A percentile compares a stretch with the other conserved stretches of the same genome.
phyloP scores from a whole-genome alignment of 1,140 invertebrate species.

The Agraylea sexmaculata region DNA sequence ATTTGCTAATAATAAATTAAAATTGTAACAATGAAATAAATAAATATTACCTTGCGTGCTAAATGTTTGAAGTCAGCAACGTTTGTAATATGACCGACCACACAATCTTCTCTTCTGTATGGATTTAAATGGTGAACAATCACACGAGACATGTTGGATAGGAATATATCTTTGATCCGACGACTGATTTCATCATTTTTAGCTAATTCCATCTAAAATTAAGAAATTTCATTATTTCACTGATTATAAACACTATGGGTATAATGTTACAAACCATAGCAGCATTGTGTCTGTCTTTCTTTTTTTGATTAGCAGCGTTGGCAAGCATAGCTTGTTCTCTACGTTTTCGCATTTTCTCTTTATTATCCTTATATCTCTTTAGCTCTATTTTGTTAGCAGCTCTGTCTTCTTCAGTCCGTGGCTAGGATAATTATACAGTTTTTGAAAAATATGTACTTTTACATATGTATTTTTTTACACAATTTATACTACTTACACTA shows the following conservation, averaged over 20 bases:
- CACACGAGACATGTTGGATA: slow-evolving; percentile 75
- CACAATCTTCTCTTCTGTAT: slow-evolving; percentile 75
- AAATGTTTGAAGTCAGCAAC: slow-evolving; percentile 94
- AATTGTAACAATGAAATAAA: too few relatives aligned
- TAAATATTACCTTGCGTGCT: slow-evolving; percentile 71
- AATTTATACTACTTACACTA: slow-evolving; percentile 29
- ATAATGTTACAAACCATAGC: slow-evolving; percentile 1
- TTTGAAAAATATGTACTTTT: background rate
- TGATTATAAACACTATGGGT: background rate
- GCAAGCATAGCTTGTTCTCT: slow-evolving; percentile 40
- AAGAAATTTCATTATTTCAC: background rate
- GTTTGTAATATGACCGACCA: slow-evolving; percentile 70
- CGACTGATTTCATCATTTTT: slow-evolving; percentile 34
- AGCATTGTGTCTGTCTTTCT: slow-evolving; percentile 17
- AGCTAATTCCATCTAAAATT: slow-evolving; percentile 6
- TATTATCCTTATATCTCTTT: slow-evolving; percentile 61
- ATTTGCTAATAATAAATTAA: background rate
- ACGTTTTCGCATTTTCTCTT: slow-evolving; percentile 58
- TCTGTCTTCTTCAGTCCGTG: slow-evolving; percentile 64
- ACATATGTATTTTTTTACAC: background rate
- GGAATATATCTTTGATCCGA: slow-evolving; percentile 78
- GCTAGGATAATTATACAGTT: slow-evolving; percentile 36
- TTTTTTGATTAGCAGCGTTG: slow-evolving; percentile 6
- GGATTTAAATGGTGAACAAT: slow-evolving; percentile 86
- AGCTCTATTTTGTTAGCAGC: slow-evolving; percentile 52